These are phyloP conservation scores for Channa argus DNA, from an alignment of 2,113 vertebrate genomes.

Conservation along the genomic window DNA sequence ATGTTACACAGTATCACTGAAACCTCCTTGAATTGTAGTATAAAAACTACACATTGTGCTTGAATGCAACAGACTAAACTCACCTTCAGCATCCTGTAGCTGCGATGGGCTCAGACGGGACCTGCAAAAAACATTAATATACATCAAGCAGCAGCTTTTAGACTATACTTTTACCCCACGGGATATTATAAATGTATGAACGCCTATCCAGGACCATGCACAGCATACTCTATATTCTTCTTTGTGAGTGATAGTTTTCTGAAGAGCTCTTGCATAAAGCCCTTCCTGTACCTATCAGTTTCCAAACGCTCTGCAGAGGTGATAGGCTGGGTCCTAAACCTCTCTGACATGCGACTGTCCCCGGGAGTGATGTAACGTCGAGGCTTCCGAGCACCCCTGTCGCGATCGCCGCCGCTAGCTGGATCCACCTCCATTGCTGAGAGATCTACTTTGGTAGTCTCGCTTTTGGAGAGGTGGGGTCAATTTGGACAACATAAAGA, in stretches of 20 bases:
- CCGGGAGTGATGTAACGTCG: slow-evolving; percentile 95
- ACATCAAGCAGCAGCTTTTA: slow-evolving; percentile 21
- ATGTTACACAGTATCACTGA: background rate
- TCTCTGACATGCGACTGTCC: slow-evolving; percentile 95
- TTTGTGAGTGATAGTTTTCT: background rate
- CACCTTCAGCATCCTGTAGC: slow-evolving; percentile 86
- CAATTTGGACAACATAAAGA: slow-evolving; percentile 42
- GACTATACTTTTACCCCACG: background rate
- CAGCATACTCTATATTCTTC: background rate
- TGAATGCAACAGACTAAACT: slow-evolving; percentile 48
- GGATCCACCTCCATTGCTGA: slow-evolving; percentile 80
- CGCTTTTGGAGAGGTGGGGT: slow-evolving; percentile 81
- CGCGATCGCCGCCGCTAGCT: slow-evolving; percentile 81
- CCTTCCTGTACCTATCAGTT: slow-evolving; percentile 91
- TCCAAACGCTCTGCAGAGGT: slow-evolving; percentile 96
- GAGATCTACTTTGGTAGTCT: slow-evolving; percentile 76
- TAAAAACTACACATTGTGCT: background rate
- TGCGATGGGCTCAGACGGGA: slow-evolving; percentile 84
- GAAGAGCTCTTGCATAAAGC: slow-evolving; percentile 4
- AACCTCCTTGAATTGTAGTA: background rate
- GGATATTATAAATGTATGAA: background rate
- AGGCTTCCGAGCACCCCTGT: slow-evolving; percentile 88
- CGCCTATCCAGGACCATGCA: background rate
- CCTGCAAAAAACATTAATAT: slow-evolving; percentile 78
- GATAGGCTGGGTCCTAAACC: slow-evolving; percentile 98